Conservation (phyloP, 2,888 invertebrate species). For the Hyposoter didymator region DNA sequence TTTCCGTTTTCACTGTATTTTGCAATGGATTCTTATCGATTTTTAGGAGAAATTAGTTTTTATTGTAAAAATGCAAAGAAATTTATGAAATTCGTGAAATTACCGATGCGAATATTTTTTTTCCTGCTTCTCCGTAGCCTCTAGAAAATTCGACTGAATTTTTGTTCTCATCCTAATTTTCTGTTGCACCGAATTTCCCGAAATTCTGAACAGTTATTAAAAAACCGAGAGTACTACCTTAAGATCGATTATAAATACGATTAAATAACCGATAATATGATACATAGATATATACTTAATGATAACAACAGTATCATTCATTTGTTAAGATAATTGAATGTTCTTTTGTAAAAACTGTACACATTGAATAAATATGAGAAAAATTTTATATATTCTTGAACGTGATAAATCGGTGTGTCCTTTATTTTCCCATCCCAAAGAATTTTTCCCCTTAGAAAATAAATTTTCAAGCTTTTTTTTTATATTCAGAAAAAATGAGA, state of each 20-base stretch:
- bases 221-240: slow-evolving; percentile 2
- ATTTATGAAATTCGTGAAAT: too few relatives aligned
- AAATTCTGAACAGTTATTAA: too few relatives aligned
- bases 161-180: too few relatives aligned
- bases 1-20: too few relatives aligned
- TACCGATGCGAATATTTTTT: too few relatives aligned
- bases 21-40: too few relatives aligned
- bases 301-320: slow-evolving; percentile 73
- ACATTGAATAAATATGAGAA: slow-evolving; percentile 77
- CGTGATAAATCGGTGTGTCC: slow-evolving; percentile 54
- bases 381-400: slow-evolving; percentile 80
- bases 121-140: too few relatives aligned
- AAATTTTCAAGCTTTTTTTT: not conserved
- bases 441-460: not conserved
- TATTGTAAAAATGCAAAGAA: too few relatives aligned
- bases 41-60: too few relatives aligned
- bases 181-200: too few relatives aligned
- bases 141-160: too few relatives aligned
- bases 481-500: not conserved
- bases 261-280: slow-evolving; percentile 72
- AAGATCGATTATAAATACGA: slow-evolving; percentile 73
- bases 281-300: slow-evolving; percentile 68
- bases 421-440: not conserved
- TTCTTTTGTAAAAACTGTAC: slow-evolving; percentile 80
- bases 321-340: slow-evolving; percentile 78